These are phyloP conservation scores for Pentamera pediparva DNA, from an alignment of 53 echinoderm and acorn worm genomes.

Conservation along the genomic window DNA sequence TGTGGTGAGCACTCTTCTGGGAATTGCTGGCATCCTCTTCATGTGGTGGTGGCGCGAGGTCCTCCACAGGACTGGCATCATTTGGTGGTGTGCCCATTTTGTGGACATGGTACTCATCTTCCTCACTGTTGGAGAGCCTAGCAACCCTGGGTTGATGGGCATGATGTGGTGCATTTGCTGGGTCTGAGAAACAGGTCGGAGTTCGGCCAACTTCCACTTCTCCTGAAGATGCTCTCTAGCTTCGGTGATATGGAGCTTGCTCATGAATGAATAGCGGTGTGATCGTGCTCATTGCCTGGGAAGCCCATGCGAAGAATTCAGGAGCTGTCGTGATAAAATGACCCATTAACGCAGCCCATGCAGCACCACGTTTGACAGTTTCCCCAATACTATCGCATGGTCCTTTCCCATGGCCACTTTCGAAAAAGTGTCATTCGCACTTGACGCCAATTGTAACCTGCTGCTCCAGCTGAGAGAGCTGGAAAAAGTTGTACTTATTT, in stretches of 20 bases:
- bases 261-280: neutral
- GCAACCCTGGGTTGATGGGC: neutral
- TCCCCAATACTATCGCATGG: neutral
- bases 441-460: neutral
- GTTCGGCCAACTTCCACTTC: neutral
- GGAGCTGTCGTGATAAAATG: neutral
- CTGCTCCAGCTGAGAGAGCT: neutral
- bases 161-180: neutral
- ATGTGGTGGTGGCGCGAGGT: neutral
- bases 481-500: conserved; percentile 1
- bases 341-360: neutral
- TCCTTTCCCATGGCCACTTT: neutral
- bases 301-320: neutral
- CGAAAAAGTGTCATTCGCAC: conserved; percentile 1
- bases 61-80: neutral
- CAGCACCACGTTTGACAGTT: neutral
- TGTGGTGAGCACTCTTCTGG: neutral
- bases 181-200: conserved; percentile 1
- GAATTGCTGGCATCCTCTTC: neutral
- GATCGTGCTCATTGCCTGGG: neutral
- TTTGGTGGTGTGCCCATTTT: neutral
- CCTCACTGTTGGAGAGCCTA: neutral
- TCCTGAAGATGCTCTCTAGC: neutral
- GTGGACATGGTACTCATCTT: neutral
- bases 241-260: neutral